Conservation (phyloP, 2,888 invertebrate genomes). For the Dicycla oo region DNA sequence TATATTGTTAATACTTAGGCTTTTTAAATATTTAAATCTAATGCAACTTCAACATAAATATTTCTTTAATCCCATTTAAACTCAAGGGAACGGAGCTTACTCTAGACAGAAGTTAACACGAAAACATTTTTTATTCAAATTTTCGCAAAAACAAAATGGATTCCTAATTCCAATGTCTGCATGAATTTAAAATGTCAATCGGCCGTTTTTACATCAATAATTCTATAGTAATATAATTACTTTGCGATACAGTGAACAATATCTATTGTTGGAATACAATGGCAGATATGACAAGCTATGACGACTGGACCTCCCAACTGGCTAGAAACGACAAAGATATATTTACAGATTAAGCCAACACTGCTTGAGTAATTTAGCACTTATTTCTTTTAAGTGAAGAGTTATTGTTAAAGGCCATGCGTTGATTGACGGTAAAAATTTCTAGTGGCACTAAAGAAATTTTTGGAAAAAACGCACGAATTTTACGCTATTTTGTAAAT, state of each 20-base stretch:
- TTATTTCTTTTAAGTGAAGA: background rate
- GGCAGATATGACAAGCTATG: slow-evolving; percentile 83
- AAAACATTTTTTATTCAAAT: slow-evolving; percentile 37
- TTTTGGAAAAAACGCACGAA: slow-evolving; percentile 67
- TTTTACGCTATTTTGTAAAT: slow-evolving; percentile 76
- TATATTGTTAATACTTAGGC: slow-evolving; percentile 13
- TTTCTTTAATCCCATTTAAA: slow-evolving; percentile 42
- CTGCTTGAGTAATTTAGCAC: background rate
- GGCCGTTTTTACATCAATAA: slow-evolving; percentile 77
- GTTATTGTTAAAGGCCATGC: background rate
- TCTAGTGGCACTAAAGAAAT: slow-evolving; percentile 76
- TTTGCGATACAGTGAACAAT: slow-evolving; percentile 79
- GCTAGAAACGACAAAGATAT: slow-evolving; percentile 39
- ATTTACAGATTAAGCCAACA: background rate
- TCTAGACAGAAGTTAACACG: slow-evolving; percentile 28
- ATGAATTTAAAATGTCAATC: slow-evolving; percentile 70
- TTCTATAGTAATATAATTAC: slow-evolving; percentile 83
- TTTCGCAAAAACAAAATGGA: slow-evolving; percentile 55
- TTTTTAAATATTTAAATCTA: slow-evolving; percentile 26
- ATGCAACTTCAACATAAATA: slow-evolving; percentile 36
- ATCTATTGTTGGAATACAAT: slow-evolving; percentile 66
- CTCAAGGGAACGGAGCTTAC: slow-evolving; percentile 23
- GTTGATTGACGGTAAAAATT: background rate
- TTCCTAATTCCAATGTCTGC: slow-evolving; percentile 19
- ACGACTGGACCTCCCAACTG: slow-evolving; percentile 82